Evolutionary conservation across 2,888 invertebrate species (phyloP).

Genomic region (Altica lythri): DNA sequence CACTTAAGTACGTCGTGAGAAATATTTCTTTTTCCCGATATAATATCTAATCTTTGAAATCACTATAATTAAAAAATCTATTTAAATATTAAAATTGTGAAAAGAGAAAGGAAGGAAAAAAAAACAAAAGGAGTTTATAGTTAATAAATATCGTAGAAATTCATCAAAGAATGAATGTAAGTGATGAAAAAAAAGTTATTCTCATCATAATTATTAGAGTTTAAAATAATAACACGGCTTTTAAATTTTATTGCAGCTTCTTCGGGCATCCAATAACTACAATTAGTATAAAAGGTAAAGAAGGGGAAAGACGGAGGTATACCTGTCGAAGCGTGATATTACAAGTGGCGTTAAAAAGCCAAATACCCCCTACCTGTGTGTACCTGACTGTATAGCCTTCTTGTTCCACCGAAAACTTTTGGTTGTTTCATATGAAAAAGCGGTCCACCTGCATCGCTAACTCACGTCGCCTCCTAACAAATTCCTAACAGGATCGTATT

Average conservation of each 20-base stretch:
- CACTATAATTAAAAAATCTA: too few species aligned
- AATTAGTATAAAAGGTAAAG: too few species aligned
- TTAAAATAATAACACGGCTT: constrained; percentile 34
- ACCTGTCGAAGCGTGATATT: constrained; percentile 35
- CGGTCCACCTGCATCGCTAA: constrained; percentile 33
- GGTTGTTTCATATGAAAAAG: constrained; percentile 34
- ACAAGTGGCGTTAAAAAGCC: constrained; percentile 36
- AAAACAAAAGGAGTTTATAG: too few species aligned
- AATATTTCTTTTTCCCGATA: too few species aligned
- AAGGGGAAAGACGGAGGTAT: constrained; percentile 26
- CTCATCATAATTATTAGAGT: constrained; percentile 27
- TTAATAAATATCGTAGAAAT: too few species aligned
- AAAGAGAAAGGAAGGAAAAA: too few species aligned
- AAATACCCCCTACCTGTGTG: constrained; percentile 35
- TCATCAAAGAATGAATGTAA: too few species aligned
- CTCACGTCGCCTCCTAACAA: constrained; percentile 24
- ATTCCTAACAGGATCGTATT: constrained; percentile 23
- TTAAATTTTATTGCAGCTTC: constrained; percentile 34
- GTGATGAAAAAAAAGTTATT: too few species aligned
- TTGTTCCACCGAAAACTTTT: constrained; percentile 33
- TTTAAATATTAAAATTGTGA: too few species aligned
- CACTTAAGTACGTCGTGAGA: too few species aligned
- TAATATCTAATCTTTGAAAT: too few species aligned
- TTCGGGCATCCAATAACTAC: constrained; percentile 27
- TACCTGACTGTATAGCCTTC: constrained; percentile 35